Evolutionary conservation across 92 coral and sea anemone species (phyloP).

Genomic region (Anthopleura xanthogrammica): DNA sequence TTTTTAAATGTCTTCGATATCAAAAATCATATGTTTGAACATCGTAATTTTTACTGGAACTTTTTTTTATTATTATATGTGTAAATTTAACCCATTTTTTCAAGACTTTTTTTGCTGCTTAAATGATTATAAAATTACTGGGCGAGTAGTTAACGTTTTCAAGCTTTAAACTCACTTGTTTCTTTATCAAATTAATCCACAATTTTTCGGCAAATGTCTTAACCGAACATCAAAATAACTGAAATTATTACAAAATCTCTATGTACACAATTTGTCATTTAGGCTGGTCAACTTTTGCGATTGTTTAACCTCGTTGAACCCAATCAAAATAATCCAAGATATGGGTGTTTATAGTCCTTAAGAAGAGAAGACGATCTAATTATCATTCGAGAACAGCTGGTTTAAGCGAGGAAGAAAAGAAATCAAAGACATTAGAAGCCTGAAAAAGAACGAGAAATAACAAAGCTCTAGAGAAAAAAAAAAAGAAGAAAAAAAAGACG

Average conservation of each 20-base stretch:
- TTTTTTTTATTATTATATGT: too few species aligned
- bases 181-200: neutral
- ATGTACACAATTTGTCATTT: conserved; percentile 11
- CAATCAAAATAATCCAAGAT: conserved; percentile 22
- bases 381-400: neutral
- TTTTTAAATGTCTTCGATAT: too few species aligned
- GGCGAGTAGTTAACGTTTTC: neutral
- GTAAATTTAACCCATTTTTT: too few species aligned
- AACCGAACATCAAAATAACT: conserved; percentile 9
- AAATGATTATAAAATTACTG: too few species aligned
- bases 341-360: conserved; percentile 11
- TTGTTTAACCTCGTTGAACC: conserved; percentile 22
- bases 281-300: neutral
- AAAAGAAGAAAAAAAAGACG: neutral
- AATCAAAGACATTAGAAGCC: neutral
- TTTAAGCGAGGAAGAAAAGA: neutral
- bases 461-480: neutral
- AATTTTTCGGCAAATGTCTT: neutral
- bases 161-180: neutral
- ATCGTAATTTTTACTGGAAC: too few species aligned
- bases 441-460: neutral
- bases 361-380: neutral
- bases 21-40: too few species aligned
- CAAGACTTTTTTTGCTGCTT: neutral
- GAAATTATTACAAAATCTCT: conserved; percentile 17